Percentiles rank a stretch among this genome's conserved stretches.
These are phyloP conservation scores for Drosophila histrio DNA, from an alignment of 2,888 invertebrate genomes.

Conservation along the genomic window DNA sequence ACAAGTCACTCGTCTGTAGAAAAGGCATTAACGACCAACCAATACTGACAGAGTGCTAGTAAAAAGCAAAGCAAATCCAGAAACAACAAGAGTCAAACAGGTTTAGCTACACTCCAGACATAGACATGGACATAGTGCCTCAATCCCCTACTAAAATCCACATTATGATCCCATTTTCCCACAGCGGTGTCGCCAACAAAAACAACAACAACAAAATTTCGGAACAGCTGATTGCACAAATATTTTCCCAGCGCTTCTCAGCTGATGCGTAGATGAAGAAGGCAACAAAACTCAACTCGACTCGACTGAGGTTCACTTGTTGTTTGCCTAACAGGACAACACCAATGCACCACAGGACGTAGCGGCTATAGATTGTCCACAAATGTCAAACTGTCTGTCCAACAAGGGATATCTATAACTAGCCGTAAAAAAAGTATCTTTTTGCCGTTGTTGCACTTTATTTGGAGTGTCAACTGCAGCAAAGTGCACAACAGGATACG, in stretches of 20 bases:
- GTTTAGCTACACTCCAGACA: constrained; percentile 67
- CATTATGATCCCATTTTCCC: constrained; percentile 61
- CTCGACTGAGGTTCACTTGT: constrained; percentile 54
- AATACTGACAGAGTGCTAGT: constrained; percentile 35
- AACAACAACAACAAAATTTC: constrained; percentile 3
- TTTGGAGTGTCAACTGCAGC: constrained; percentile 76
- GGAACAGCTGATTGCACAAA: constrained; percentile 74
- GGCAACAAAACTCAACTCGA: constrained; percentile 9
- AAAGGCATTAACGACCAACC: constrained; percentile 32
- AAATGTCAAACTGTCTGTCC: constrained; percentile 76
- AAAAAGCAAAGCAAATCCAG: constrained; percentile 25
- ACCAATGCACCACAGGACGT: constrained; percentile 62
- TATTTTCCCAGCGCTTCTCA: constrained; percentile 71
- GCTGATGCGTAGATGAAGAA: constrained; percentile 53
- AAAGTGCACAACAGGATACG: constrained; percentile 67
- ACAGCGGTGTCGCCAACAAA: constrained; percentile 53
- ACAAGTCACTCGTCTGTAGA: constrained; percentile 19
- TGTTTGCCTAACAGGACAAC: constrained; percentile 69
- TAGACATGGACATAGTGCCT: constrained; percentile 19
- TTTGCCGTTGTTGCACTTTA: constrained; percentile 73
- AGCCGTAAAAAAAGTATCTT: constrained; percentile 71
- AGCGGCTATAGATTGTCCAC: constrained; percentile 62
- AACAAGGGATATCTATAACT: constrained; percentile 76
- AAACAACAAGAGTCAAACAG: constrained; percentile 75
- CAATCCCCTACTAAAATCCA: constrained; percentile 23